Evolutionary conservation across 2,888 invertebrate genomes (phyloP), one percentile per base, ranked within the genome.

Genomic region (Mechanitis messenoides): DNA sequence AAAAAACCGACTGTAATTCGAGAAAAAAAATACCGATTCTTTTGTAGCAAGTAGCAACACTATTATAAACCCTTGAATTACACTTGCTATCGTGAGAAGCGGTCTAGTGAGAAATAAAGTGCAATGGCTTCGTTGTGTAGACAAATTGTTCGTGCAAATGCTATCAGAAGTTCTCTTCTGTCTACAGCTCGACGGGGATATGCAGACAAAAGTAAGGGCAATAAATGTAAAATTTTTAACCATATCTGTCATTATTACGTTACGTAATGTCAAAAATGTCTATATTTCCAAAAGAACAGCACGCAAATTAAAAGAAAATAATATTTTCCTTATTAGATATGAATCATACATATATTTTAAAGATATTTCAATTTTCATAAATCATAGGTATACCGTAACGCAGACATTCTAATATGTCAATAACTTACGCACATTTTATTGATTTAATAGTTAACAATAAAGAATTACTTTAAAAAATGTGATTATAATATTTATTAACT

Each of bases 61-160:
- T 68, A 54, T 45, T 38, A 60, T 53, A 60, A 63, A 65, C 63
- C 63, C 64, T 66, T 66, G 68, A 66, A 70, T 68, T 69, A 71
- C 82, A 85, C 83, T 88, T 85, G 85, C 86, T 76, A 80, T 86
- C 84, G 85, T 82, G 72, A 84, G 85, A 88, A 84, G 81, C 85
- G 86, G 80, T 85, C 83, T 83, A 83, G 85, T 86, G 83, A 73
- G 68, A 79, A 50, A 82, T 75, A 72, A 73, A 75, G 74, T 74
- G 91, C 91, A 92, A 95, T 95, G 95, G 94, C 95, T 87, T 93
- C 94, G 73, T 85, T 95, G 81, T 94, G 93, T 90, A 92, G 93
- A 87, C 93, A 93, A 91, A 91, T 94, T 84, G 85, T 92, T 76
- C 87, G 92, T 67, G 92, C 91, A 88, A 88, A 92, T 79, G 92